phyloP scores from a whole-genome alignment of 2,797 vertebrate species.

The Perodicticus potto region DNA sequence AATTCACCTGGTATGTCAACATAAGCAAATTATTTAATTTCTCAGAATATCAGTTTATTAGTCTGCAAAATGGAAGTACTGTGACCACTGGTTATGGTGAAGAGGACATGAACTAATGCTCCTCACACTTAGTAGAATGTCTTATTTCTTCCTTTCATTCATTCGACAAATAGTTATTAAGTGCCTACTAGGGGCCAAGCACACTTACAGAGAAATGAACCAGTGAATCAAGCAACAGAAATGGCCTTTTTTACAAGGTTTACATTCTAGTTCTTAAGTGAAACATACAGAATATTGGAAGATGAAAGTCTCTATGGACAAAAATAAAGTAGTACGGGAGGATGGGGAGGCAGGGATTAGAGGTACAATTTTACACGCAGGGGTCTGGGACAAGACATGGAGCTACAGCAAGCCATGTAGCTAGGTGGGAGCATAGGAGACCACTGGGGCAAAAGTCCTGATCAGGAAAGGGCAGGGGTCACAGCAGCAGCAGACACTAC shows the following conservation, averaged over 20 bases:
- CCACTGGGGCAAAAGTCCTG: not conserved
- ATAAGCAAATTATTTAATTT: conserved; percentile 14
- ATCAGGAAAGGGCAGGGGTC: not conserved
- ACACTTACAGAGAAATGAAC: not conserved
- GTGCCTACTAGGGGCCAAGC: not conserved
- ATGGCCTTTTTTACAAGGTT: not conserved
- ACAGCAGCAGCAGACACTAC: not conserved
- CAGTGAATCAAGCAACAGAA: not conserved
- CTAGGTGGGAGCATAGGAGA: not conserved
- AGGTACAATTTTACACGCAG: not conserved
- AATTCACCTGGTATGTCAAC: not conserved
- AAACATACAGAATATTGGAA: not conserved
- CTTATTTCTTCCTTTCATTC: not conserved
- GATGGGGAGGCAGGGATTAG: not conserved
- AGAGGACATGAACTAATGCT: not conserved
- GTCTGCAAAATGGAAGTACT: not conserved
- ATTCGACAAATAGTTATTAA: conserved; percentile 1
- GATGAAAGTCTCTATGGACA: not conserved
- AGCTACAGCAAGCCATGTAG: too few relatives aligned
- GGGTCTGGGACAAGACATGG: not conserved
- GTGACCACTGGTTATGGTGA: not conserved
- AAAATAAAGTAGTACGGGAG: not conserved
- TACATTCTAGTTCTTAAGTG: not conserved
- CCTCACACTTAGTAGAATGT: not conserved
- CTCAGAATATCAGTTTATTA: not conserved